Evolutionary conservation across 2,888 invertebrate species (phyloP), one percentile per base, ranked within the genome.

Genomic region (Xylophagus ater): DNA sequence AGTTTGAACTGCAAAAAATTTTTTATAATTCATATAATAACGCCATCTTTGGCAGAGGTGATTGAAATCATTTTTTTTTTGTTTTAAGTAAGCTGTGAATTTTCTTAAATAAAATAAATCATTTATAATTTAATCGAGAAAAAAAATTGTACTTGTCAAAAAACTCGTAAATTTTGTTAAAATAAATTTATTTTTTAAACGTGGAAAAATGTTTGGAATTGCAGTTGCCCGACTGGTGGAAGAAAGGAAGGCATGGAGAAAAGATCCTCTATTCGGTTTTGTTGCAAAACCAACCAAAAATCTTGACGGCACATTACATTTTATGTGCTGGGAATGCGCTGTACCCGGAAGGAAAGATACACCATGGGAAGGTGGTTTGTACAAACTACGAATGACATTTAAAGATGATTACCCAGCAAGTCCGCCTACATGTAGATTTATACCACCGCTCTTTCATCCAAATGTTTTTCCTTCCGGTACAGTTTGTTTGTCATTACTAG

Each of bases 241-340:
- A 70, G 98, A 98, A 69, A 74, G 98, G 54, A 99, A 97, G 72
- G 89, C 92, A 51, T 98, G 98, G 98, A 76, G 98, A 48, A 96
- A 93, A 68, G 97, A 98, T 66, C 97, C 98, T 70, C 97, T 97
- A 43, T 96, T 94, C 69, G 90, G 94, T 23, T 97, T 96, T 66
- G 94, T 97, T 8, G 96, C 96, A 17, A 74, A 89, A 38, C 97
- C 96, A 10, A 83, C 86, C 44, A 94, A 93, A 68, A 94, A 94
- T 68, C 75, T 83, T 13, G 97, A 98, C 71, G 94, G 94, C 25
- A 84, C 92, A 14, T 66, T 97, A 41, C 97, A 98, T 69, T 69
- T 98, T 28, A 93, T 96, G 88, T 89, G 89, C 57, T 98, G 98
- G 98, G 97, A 99, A 65, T 98, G 97, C 65, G 92, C 89, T 39